Conservation (phyloP, 2,888 invertebrate species). For the Blastobasis adustella region DNA sequence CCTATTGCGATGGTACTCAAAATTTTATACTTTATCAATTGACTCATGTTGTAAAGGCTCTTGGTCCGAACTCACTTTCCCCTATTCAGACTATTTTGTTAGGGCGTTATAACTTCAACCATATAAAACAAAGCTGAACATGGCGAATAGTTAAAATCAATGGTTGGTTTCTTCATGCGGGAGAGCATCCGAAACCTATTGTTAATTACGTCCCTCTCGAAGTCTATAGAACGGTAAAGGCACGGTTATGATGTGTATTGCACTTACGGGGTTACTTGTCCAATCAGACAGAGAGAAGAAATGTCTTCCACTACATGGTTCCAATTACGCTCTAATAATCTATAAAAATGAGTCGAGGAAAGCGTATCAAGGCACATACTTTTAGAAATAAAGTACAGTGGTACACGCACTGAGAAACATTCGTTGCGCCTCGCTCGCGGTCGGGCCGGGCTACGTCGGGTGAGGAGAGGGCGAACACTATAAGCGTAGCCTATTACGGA, state of each 20-base stretch:
- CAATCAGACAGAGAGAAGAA: slow-evolving; percentile 67
- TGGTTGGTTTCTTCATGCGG: slow-evolving; percentile 46
- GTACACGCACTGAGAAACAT: slow-evolving; percentile 38
- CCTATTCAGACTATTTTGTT: slow-evolving; percentile 31
- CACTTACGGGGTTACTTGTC: slow-evolving; percentile 67
- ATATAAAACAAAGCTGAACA: slow-evolving; percentile 46
- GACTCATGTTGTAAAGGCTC: slow-evolving; percentile 49
- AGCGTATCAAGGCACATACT: slow-evolving; percentile 75
- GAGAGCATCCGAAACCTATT: slow-evolving; percentile 66
- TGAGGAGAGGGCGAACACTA: slow-evolving; percentile 58
- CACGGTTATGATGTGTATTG: slow-evolving; percentile 75
- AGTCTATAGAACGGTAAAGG: slow-evolving; percentile 75
- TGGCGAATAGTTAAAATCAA: slow-evolving; percentile 59
- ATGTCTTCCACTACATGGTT: slow-evolving; percentile 60
- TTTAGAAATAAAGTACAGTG: slow-evolving; percentile 68
- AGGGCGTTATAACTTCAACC: slow-evolving; percentile 36
- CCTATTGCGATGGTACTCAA: slow-evolving; percentile 47
- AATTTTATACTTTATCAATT: slow-evolving; percentile 44
- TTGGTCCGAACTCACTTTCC: slow-evolving; percentile 55
- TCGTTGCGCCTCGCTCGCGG: slow-evolving; percentile 40
- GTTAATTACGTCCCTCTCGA: slow-evolving; percentile 74
- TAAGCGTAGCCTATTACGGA: slow-evolving; percentile 55
- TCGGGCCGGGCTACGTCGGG: slow-evolving; percentile 33
- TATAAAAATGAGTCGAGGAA: slow-evolving; percentile 67
- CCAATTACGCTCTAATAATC: slow-evolving; percentile 67